phyloP scores from a whole-genome alignment of 2,113 vertebrate genomes.

The Pomatorhinus ruficollis region DNA sequence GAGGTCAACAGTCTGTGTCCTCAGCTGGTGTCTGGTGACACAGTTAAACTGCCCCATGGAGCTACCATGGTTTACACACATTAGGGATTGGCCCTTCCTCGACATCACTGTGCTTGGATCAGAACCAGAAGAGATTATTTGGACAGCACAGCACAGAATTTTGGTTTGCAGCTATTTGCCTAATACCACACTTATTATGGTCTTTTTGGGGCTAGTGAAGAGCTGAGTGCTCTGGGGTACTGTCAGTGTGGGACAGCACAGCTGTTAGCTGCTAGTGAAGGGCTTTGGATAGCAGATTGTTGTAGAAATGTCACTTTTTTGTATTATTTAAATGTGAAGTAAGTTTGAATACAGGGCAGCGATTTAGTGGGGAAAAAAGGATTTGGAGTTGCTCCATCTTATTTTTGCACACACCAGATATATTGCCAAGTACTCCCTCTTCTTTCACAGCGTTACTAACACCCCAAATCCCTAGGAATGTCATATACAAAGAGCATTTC shows the following conservation, averaged over 20 bases:
- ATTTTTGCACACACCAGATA: neutral
- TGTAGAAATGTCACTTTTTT: neutral
- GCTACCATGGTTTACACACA: rapidly evolving
- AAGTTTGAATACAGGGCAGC: neutral
- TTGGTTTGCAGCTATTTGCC: neutral
- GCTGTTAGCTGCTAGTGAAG: neutral
- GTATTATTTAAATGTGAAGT: neutral
- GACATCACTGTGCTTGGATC: neutral
- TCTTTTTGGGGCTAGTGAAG: neutral
- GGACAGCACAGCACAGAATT: neutral
- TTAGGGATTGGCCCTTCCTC: neutral
- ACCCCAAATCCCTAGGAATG: neutral
- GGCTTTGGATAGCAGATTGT: neutral
- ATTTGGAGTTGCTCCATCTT: neutral
- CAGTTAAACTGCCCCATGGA: neutral
- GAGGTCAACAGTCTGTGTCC: neutral
- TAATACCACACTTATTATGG: neutral
- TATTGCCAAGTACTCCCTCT: neutral
- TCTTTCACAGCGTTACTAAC: neutral
- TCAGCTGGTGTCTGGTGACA: neutral
- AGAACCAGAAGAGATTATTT: neutral
- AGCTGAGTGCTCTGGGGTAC: neutral
- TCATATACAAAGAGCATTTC: neutral
- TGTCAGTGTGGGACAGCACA: neutral
- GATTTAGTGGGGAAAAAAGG: neutral